Percentiles rank a stretch among this genome's conserved stretches.
phyloP scores from a whole-genome alignment of 2,888 invertebrate species.

The Lymantria monacha region DNA sequence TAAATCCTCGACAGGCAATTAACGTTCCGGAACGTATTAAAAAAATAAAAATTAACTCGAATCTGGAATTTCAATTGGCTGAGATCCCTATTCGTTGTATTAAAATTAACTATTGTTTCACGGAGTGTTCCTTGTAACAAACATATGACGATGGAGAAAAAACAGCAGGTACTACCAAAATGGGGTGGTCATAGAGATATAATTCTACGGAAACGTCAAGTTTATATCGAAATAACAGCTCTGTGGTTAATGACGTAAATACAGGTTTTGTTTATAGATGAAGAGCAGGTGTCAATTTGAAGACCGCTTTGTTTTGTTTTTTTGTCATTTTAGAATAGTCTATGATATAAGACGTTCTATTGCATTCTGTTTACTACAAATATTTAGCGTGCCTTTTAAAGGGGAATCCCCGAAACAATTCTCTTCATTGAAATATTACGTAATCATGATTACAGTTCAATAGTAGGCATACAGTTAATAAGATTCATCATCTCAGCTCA shows the following conservation, averaged over 20 bases:
- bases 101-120: slow-evolving; percentile 75
- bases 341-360: too few species aligned
- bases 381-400: too few species aligned
- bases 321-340: not conserved
- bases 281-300: slow-evolving; percentile 20
- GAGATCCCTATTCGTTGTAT: slow-evolving; percentile 50
- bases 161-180: slow-evolving; percentile 66
- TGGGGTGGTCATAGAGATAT: slow-evolving; percentile 35
- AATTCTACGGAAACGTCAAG: slow-evolving; percentile 31
- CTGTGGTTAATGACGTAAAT: slow-evolving; percentile 27
- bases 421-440: too few species aligned
- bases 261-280: slow-evolving; percentile 11
- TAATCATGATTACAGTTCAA: too few species aligned
- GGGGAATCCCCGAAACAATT: too few species aligned
- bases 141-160: slow-evolving; percentile 68
- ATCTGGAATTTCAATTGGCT: slow-evolving; percentile 69
- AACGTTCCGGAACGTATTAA: slow-evolving; percentile 37
- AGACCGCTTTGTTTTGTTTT: slow-evolving; percentile 1
- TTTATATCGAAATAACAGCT: slow-evolving; percentile 30
- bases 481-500: too few species aligned
- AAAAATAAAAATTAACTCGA: slow-evolving; percentile 47
- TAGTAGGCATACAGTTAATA: too few species aligned
- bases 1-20: slow-evolving; percentile 63
- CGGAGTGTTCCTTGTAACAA: slow-evolving; percentile 67
- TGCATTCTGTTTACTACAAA: too few species aligned